These are phyloP conservation scores for Pituophis catenifer DNA, from an alignment of 2,113 vertebrate species.

Conservation along the genomic window DNA sequence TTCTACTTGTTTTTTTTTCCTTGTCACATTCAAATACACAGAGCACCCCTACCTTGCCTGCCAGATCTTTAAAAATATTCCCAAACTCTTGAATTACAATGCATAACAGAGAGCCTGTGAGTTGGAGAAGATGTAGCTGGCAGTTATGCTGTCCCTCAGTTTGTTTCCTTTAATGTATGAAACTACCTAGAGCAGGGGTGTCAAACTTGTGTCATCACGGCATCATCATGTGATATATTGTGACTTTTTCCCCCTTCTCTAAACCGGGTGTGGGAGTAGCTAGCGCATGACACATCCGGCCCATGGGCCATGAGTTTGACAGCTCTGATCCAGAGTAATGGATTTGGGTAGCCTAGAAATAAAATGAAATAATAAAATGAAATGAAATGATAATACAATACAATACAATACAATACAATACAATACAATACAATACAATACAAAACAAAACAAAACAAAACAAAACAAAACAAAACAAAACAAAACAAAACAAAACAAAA, in stretches of 20 bases:
- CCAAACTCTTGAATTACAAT: not conserved
- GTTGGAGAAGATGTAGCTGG: not conserved
- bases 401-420: not conserved
- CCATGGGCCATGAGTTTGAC: too few species aligned
- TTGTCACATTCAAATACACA: slow-evolving; percentile 18
- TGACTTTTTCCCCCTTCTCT: too few species aligned
- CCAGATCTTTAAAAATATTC: not conserved
- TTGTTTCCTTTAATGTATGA: not conserved
- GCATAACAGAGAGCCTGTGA: not conserved
- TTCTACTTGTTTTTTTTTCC: not conserved
- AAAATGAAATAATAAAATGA: not conserved
- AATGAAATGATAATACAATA: not conserved
- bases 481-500: slow-evolving; percentile 28
- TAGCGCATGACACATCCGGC: too few species aligned
- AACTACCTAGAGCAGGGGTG: not conserved
- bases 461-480: slow-evolving; percentile 18
- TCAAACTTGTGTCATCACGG: too few species aligned
- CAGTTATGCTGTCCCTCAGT: not conserved
- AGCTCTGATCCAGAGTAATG: not conserved
- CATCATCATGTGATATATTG: too few species aligned
- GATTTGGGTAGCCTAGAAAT: not conserved
- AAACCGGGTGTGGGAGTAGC: too few species aligned
- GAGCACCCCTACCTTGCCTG: not conserved
- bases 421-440: not conserved
- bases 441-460: too few species aligned